Conservation (phyloP, 2,113 vertebrate genomes). For the Oophaga pumilio region DNA sequence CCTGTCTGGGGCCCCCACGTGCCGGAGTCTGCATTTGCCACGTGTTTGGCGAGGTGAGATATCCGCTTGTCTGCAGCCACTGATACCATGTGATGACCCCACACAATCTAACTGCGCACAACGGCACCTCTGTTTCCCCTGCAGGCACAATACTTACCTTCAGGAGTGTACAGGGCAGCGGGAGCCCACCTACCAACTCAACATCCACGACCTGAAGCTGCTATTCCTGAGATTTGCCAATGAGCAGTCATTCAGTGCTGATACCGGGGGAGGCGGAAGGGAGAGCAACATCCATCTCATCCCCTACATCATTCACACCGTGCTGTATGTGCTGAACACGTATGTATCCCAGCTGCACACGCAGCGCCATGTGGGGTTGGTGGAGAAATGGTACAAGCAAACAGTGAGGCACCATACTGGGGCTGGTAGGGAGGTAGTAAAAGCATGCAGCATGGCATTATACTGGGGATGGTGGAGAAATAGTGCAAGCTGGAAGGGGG, state of each 20-base stretch:
- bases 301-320: constrained; percentile 97
- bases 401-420: neutral
- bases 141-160: constrained; percentile 97
- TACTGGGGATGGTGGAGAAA: too few species aligned
- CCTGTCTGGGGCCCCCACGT: constrained; percentile 97
- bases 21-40: constrained; percentile 98
- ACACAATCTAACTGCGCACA: neutral
- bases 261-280: constrained; percentile 92
- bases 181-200: constrained; percentile 98
- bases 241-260: constrained; percentile 95
- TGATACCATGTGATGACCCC: neutral
- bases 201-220: constrained; percentile 96
- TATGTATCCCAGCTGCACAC: constrained; percentile 67
- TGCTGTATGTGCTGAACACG: constrained; percentile 99
- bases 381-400: too few species aligned
- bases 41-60: constrained; percentile 90
- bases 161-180: constrained; percentile 97
- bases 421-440: too few species aligned
- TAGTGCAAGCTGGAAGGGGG: too few species aligned
- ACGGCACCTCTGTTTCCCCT: neutral
- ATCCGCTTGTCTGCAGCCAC: too few species aligned
- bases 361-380: neutral
- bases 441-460: too few species aligned
- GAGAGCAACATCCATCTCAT: constrained; percentile 99
- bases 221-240: constrained; percentile 95